Evolutionary conservation across 92 coral and sea anemone genomes (phyloP), one percentile per base, ranked within the genome.

Genomic region (Zoanthus sociatus): DNA sequence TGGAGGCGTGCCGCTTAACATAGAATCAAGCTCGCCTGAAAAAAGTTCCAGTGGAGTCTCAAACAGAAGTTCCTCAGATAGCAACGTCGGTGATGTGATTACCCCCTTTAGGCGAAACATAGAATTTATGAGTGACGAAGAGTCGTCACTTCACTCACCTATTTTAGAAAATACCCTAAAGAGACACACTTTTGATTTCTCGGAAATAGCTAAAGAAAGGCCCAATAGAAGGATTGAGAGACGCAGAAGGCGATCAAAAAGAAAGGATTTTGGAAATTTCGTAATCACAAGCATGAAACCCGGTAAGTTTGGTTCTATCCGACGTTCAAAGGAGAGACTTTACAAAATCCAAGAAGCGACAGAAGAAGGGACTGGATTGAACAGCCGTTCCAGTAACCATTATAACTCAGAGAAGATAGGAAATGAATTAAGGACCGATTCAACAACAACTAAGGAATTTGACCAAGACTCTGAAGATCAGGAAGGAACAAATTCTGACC

Each of bases 301-400:
- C 26, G 97, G 99, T 16, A 91, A 88, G 73, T 97, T 94, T 87
- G 91, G 98, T 61, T 97, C 99, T 46, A 83, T 97, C 8, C 92
- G 99, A 68, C 90, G 92, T 1, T 97, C 99, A 14, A 91, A 77
- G 63, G 99, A 97, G 54, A 90, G 96, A 37, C 86, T 95, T 68
- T 91, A 94, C 31, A 94, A 87, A 88, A 94, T 94, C 46, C 95
- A 94, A 64, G 98, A 94, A 53, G 94, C 90, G 58, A 81, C 87
- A 33, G 98, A 94, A 69, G 98, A 94, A 79, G 73, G 83, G 7
- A 83, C 84, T 77, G 86, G 89, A 46, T 46, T 91, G 9, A 83
- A 88, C 18, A 44, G 88, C 51, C 79, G 74, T 31, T 69, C 88
- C 7, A 87, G 16, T 32, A 30, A 12, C 82, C 46, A 31, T n/a